These are phyloP conservation scores for Dascyllus trimaculatus DNA, from an alignment of 2,113 vertebrate genomes.

Conservation along the genomic window DNA sequence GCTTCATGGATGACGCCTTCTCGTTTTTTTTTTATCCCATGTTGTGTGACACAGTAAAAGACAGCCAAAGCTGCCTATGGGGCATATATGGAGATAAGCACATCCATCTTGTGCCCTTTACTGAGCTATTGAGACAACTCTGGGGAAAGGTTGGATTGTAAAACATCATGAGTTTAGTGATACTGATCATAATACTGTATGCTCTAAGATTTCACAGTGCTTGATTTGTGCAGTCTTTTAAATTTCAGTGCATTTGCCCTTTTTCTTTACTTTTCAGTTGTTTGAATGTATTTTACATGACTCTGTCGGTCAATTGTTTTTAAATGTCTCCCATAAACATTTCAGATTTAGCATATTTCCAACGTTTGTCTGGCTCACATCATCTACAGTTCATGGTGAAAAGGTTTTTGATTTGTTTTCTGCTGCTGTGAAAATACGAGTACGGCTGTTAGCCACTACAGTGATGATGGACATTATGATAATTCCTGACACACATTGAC, in stretches of 20 bases:
- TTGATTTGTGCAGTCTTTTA: neutral
- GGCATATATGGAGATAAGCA: neutral
- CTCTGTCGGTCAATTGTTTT: neutral
- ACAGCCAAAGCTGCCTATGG: neutral
- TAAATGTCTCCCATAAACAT: neutral
- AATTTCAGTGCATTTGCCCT: neutral
- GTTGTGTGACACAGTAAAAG: conserved; percentile 6
- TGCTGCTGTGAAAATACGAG: neutral
- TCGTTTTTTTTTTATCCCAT: conserved; percentile 17
- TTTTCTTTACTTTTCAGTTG: neutral
- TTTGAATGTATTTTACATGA: neutral
- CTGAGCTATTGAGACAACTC: conserved; percentile 21
- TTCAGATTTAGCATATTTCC: neutral
- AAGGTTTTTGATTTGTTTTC: neutral
- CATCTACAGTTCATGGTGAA: neutral
- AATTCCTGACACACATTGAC: conserved; percentile 10
- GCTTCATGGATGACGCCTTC: conserved; percentile 17
- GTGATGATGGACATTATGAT: conserved; percentile 4
- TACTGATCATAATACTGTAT: conserved; percentile 6
- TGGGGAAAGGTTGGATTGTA: too few species aligned
- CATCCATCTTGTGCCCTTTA: conserved; percentile 4
- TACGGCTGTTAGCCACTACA: neutral
- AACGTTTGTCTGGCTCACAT: neutral
- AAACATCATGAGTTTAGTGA: neutral
- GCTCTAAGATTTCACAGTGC: too few species aligned